These are phyloP conservation scores for Progne subis DNA, from an alignment of 2,113 vertebrate species.

Conservation along the genomic window DNA sequence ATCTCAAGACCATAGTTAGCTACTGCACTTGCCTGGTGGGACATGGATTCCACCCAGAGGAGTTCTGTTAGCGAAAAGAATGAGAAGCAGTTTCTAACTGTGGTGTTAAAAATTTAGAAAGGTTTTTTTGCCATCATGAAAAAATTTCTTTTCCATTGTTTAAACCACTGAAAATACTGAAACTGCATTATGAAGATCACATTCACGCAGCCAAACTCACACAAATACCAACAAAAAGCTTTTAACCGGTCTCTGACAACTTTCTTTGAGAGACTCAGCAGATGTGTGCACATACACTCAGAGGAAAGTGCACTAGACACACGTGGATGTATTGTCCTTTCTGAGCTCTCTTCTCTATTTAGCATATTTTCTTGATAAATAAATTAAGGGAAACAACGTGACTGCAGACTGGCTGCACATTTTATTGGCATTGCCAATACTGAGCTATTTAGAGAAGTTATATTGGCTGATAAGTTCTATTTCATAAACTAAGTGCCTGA, in stretches of 20 bases:
- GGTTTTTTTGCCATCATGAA: neutral
- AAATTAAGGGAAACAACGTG: neutral
- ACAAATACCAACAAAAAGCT: neutral
- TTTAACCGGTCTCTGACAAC: neutral
- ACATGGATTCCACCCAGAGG: neutral
- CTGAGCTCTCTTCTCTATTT: neutral
- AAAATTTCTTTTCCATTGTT: neutral
- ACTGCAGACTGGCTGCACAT: neutral
- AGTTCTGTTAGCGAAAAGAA: neutral
- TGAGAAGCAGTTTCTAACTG: neutral
- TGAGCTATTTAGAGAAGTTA: neutral
- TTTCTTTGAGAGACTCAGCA: neutral
- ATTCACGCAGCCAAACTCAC: neutral
- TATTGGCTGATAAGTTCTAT: neutral
- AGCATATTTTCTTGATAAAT: neutral
- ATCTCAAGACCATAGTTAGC: neutral
- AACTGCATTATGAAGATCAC: neutral
- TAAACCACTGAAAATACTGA: neutral
- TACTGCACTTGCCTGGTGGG: neutral
- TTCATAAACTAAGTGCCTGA: neutral
- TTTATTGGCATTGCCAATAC: neutral
- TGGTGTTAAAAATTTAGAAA: neutral
- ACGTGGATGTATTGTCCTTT: neutral
- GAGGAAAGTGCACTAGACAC: neutral
- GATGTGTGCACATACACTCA: neutral